These are phyloP conservation scores for Heliconius cydno DNA, from an alignment of 2,888 invertebrate genomes.

Conservation along the genomic window DNA sequence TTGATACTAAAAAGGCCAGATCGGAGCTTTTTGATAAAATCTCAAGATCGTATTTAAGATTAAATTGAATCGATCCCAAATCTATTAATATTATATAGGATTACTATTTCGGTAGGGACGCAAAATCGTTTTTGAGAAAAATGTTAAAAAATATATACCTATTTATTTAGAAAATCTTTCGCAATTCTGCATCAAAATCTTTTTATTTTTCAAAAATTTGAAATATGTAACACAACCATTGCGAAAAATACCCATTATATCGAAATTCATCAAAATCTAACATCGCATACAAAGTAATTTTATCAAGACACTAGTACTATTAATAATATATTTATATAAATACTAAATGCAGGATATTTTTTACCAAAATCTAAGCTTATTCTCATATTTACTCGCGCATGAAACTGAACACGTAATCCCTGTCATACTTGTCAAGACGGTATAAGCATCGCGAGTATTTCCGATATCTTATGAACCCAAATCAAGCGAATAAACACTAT, in stretches of 20 bases:
- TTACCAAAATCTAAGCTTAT: constrained; percentile 10
- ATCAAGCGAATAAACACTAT: constrained; percentile 45
- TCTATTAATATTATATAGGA: not conserved
- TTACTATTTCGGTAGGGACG: not conserved
- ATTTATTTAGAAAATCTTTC: no score
- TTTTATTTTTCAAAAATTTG: no score
- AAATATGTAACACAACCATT: not conserved
- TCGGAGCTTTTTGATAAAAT: constrained; percentile 14
- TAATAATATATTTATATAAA: not conserved
- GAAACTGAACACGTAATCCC: constrained; percentile 44
- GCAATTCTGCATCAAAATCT: no score
- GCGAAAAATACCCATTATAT: not conserved
- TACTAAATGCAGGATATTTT: not conserved
- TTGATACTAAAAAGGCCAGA: constrained; percentile 1
- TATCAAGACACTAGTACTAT: not conserved
- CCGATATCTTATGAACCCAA: constrained; percentile 46
- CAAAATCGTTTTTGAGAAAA: no score
- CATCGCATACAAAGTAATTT: no score
- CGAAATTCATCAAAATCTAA: no score
- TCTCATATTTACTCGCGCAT: constrained; percentile 40
- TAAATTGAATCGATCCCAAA: constrained; percentile 5
- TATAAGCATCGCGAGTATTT: constrained; percentile 41
- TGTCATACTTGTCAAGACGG: constrained; percentile 41
- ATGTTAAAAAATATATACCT: no score
- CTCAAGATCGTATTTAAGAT: constrained; percentile 9